phyloP scores from a whole-genome alignment of 1,140 invertebrate species.

The Neomicropteryx cornuta region DNA sequence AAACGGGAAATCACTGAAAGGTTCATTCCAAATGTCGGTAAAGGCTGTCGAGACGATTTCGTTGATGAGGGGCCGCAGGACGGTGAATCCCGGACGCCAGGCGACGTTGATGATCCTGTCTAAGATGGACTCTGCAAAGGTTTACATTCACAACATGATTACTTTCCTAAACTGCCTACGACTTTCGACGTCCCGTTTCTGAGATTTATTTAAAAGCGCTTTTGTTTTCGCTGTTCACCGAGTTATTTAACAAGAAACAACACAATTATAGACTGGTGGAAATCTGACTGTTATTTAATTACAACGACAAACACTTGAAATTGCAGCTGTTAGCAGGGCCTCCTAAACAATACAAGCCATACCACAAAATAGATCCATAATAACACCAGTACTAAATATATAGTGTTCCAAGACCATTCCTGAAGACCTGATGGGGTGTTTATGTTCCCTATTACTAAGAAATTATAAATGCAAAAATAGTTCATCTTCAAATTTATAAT shows the following conservation, averaged over 20 bases:
- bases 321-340: too few species aligned
- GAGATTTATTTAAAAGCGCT: neutral
- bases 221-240: neutral
- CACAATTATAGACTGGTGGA: neutral
- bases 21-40: conserved; percentile 65
- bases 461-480: too few species aligned
- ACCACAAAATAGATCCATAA: too few species aligned
- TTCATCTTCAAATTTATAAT: too few species aligned
- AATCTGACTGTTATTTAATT: neutral
- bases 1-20: conserved; percentile 56
- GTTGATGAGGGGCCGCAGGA: conserved; percentile 62
- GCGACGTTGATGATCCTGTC: conserved; percentile 55
- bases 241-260: too few species aligned
- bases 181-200: conserved; percentile 3
- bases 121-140: conserved; percentile 47
- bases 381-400: too few species aligned
- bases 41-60: conserved; percentile 71
- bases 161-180: conserved; percentile 7
- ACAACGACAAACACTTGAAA: too few species aligned
- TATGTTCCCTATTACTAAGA: too few species aligned
- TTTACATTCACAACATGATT: conserved; percentile 6
- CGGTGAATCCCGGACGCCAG: conserved; percentile 64
- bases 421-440: too few species aligned
- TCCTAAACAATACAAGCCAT: too few species aligned
- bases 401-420: too few species aligned